These are phyloP conservation scores for Pseudomugil tenellus DNA, from an alignment of 2,797 vertebrate species.

Conservation along the genomic window DNA sequence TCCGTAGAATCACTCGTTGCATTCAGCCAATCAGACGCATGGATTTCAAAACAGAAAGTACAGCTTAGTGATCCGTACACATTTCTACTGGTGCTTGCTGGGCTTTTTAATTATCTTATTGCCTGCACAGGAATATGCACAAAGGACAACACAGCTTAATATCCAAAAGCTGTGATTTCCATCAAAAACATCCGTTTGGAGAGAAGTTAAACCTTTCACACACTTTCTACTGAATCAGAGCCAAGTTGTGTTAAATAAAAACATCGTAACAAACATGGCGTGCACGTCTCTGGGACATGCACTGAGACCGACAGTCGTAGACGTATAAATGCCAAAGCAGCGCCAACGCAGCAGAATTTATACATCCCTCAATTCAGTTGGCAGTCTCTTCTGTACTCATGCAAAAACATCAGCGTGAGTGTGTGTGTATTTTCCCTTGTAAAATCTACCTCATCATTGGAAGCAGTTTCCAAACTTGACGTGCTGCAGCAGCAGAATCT, in stretches of 20 bases:
- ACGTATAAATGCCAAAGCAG: slow-evolving; percentile 24
- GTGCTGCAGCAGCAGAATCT: slow-evolving; percentile 53
- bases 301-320: background rate
- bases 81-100: too few species aligned
- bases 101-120: too few species aligned
- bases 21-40: too few species aligned
- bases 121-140: too few species aligned
- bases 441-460: slow-evolving; percentile 38
- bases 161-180: background rate
- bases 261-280: background rate
- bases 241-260: background rate
- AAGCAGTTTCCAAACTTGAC: slow-evolving; percentile 14
- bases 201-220: background rate
- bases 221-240: background rate
- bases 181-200: background rate
- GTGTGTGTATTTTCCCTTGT: slow-evolving; percentile 30
- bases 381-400: slow-evolving; percentile 20
- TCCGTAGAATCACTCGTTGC: too few species aligned
- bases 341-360: slow-evolving; percentile 32
- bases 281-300: background rate
- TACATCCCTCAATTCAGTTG: slow-evolving; percentile 39
- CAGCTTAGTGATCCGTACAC: too few species aligned
- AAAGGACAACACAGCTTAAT: too few species aligned
- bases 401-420: slow-evolving; percentile 21
- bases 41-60: too few species aligned